A percentile compares a stretch with the other conserved stretches of the same genome.
phyloP scores from a whole-genome alignment of 1,140 invertebrate genomes.

The Portunus trituberculatus region DNA sequence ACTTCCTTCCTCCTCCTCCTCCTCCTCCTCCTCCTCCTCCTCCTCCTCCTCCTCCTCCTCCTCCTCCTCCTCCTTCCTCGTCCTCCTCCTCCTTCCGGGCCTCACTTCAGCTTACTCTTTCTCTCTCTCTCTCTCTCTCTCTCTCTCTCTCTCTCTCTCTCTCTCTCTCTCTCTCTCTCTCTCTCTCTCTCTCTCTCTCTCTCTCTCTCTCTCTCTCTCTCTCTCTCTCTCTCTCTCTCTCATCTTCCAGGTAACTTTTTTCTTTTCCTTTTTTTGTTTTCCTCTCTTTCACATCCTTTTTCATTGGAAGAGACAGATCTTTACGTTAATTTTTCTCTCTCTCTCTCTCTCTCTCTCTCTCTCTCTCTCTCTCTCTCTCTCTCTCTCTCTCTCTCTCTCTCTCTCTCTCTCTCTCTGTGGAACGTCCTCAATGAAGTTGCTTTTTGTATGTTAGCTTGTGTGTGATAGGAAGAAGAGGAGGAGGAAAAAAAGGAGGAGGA shows the following conservation, averaged over 20 bases:
- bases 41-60: slow-evolving; percentile 1
- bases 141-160: neutral
- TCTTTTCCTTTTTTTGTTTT: too few relatives aligned
- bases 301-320: neutral
- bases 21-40: slow-evolving; percentile 13
- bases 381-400: neutral
- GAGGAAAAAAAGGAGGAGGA: neutral
- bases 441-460: too few relatives aligned
- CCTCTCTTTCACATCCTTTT: neutral
- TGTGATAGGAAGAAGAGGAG: neutral
- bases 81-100: neutral
- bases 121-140: slow-evolving; percentile 24
- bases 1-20: neutral
- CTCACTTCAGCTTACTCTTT: neutral
- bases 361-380: neutral
- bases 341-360: neutral
- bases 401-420: neutral
- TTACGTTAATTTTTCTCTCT: neutral
- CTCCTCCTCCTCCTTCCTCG: neutral
- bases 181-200: neutral
- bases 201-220: neutral
- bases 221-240: neutral
- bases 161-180: neutral
- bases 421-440: neutral
- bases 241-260: neutral